Evolutionary conservation across 2,113 vertebrate species (phyloP).

Genomic region (Oncorhynchus keta): DNA sequence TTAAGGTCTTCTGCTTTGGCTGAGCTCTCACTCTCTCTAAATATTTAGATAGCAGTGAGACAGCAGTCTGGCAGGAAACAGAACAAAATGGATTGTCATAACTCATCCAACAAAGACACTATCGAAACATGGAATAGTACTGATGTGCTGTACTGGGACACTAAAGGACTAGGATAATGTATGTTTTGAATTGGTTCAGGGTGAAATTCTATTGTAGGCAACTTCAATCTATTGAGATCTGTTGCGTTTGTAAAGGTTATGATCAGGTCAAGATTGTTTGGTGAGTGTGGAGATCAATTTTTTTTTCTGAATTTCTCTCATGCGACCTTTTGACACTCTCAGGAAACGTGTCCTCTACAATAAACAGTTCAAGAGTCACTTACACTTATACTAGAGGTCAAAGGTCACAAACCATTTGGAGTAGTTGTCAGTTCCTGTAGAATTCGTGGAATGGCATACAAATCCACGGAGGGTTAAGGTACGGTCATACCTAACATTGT

Average conservation of each 20-base stretch:
- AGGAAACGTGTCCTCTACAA: conserved; percentile 16
- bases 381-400: conserved; percentile 21
- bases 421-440: conserved; percentile 38
- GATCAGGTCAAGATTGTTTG: not conserved
- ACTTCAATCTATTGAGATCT: not conserved
- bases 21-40: conserved; percentile 22
- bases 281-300: conserved; percentile 6
- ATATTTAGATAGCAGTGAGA: conserved; percentile 40
- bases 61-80: conserved; percentile 44
- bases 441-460: not conserved
- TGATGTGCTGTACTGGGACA: not conserved
- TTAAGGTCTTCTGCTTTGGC: conserved; percentile 15
- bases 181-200: not conserved
- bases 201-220: not conserved
- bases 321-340: not conserved
- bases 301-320: conserved; percentile 12
- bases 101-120: conserved; percentile 2
- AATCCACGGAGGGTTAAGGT: too few species aligned
- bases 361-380: conserved; percentile 16
- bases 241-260: not conserved
- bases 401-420: conserved; percentile 15
- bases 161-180: not conserved
- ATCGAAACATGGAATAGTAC: not conserved
- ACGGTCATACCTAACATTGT: too few species aligned
- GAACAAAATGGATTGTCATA: conserved; percentile 23